Evolutionary conservation across 2,888 invertebrate genomes (phyloP).

Genomic region (Hyppa rectilinea): DNA sequence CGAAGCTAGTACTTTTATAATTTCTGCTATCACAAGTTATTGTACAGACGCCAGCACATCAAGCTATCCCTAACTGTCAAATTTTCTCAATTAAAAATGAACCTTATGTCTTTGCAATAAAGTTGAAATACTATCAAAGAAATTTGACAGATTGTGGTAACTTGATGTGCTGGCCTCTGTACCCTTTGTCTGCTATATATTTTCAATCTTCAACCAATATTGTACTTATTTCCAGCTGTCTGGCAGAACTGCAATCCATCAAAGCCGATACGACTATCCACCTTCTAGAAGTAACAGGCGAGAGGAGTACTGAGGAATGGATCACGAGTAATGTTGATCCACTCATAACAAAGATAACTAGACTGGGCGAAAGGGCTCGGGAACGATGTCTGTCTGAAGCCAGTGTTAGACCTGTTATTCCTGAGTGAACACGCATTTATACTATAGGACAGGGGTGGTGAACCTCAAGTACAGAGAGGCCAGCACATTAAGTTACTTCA

Average conservation of each 20-base stretch:
- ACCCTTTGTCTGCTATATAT: neutral
- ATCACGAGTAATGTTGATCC: slow-evolving; percentile 90
- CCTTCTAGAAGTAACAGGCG: slow-evolving; percentile 89
- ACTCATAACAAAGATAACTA: slow-evolving; percentile 77
- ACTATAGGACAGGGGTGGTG: no score
- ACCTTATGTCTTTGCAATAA: no score
- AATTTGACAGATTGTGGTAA: no score
- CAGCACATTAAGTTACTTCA: no score
- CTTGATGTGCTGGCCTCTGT: no score
- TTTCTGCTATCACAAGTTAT: slow-evolving; percentile 2
- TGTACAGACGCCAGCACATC: no score
- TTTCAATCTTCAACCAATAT: neutral
- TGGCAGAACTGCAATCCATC: slow-evolving; percentile 74
- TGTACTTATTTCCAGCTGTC: slow-evolving; percentile 53
- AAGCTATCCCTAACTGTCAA: no score
- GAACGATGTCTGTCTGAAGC: slow-evolving; percentile 57
- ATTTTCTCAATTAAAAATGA: no score
- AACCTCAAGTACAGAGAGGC: no score
- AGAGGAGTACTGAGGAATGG: slow-evolving; percentile 92
- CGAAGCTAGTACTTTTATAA: neutral
- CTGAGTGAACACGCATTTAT: slow-evolving; percentile 6
- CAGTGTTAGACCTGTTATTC: slow-evolving; percentile 57
- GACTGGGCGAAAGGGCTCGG: slow-evolving; percentile 73
- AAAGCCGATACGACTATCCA: slow-evolving; percentile 88
- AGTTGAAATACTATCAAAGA: no score